Evolutionary conservation across 2,888 invertebrate species (phyloP).

Genomic region (Meteorus cinctellus): DNA sequence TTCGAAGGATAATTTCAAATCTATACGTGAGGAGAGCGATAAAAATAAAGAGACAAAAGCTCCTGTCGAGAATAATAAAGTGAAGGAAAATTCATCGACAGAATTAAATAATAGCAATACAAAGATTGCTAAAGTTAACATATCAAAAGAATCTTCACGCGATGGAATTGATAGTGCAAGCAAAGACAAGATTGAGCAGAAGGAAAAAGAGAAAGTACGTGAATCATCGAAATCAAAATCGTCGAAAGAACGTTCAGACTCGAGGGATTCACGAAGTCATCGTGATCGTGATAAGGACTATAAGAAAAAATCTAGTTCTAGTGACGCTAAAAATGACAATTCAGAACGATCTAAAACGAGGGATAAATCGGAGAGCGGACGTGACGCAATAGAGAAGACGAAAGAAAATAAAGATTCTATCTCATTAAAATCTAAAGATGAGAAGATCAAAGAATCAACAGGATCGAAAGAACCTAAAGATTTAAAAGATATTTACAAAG

Average conservation of each 20-base stretch:
- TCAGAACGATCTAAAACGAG: constrained; percentile 33
- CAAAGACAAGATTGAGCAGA: constrained; percentile 61
- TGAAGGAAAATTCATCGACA: constrained; percentile 55
- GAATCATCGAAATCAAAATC: constrained; percentile 55
- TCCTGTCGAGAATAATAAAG: constrained; percentile 54
- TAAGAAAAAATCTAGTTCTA: constrained; percentile 27
- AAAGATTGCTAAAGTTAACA: constrained; percentile 55
- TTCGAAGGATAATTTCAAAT: constrained; percentile 65
- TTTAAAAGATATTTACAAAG: constrained; percentile 71
- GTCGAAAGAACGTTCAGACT: constrained; percentile 54
- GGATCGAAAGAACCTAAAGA: constrained; percentile 63
- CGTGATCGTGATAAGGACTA: constrained; percentile 42
- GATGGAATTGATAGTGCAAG: constrained; percentile 61
- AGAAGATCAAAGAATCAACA: constrained; percentile 55
- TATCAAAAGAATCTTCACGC: constrained; percentile 64
- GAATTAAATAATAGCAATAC: constrained; percentile 52
- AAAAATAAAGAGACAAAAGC: constrained; percentile 53
- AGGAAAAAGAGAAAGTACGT: constrained; percentile 61
- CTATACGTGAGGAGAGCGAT: constrained; percentile 61
- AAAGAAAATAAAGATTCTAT: constrained; percentile 53
- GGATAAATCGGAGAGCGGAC: constrained; percentile 41
- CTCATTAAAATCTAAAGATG: constrained; percentile 50
- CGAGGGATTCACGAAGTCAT: constrained; percentile 53
- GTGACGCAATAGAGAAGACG: constrained; percentile 33
- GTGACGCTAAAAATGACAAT: constrained; percentile 33